Base-by-base conservation (phyloP, 2,888 invertebrate species). In the Buathra laborator region DNA sequence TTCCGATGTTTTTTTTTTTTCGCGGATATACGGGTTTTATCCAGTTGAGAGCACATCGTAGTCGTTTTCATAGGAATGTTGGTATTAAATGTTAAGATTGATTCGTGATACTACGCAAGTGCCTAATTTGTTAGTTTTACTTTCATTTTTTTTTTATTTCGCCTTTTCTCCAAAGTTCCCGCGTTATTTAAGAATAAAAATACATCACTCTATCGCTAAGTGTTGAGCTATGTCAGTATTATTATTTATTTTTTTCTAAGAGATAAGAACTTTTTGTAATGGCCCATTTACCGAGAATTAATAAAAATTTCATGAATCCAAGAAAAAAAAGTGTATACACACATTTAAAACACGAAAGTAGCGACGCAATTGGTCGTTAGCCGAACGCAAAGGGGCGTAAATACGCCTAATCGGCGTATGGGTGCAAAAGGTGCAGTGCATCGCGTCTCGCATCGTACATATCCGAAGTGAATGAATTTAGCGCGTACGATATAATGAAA, bases 231-330 rank as follows among this genome's bases (percentile, higher is more conserved):
- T 37, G 37, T 37, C 37, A 37, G 7, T 53, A 53, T 53, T 53
- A 53, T 16, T 53, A 7, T 53, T 53, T 2, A 53, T 53, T 53
- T 53, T 53, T 53, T n/a, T 53, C 16, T 53, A 53, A 19, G 53
- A 53, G 16, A 53, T 53, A 53, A 53, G 53, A 16, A 53, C n/a
- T 19, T 53, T 19, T 53, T 53, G 16, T 19, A 53, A 53, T 53
- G 53, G 53, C 53, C 16, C 3, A 5, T 37, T 37, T 1, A 37
- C 2, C 7, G 19, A 53, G 7, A 53, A 16, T 9, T 16, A n/a
- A 51, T 16, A 7, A 53, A 53, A n/a, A 2, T 53, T 3, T 3
- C 24, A 24, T 3, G 24, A 24, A 24, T 24, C 2, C 24, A 24
- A 24, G 24, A 24, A 24, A 24, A 24, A 24, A 24, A 24, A 24